phyloP scores from a whole-genome alignment of 2,888 invertebrate genomes.

The Seladonia tumulorum region DNA sequence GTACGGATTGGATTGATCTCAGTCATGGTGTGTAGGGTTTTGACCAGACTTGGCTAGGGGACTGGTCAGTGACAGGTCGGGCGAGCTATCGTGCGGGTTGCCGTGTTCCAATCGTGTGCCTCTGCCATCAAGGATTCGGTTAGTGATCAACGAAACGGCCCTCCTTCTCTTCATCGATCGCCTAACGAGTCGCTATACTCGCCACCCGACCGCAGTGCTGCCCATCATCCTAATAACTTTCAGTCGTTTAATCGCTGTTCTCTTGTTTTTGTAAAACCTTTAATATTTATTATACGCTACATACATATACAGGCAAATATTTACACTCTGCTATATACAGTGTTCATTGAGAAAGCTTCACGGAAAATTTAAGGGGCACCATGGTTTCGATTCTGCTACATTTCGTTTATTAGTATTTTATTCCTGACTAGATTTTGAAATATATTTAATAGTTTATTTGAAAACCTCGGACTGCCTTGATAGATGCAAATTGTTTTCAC shows the following conservation, averaged over 20 bases:
- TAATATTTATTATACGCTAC: too few species aligned
- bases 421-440: too few species aligned
- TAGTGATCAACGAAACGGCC: background rate
- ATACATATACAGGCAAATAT: too few species aligned
- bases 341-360: too few species aligned
- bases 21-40: constrained; percentile 53
- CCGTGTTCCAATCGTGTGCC: constrained; percentile 7
- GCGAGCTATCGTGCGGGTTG: constrained; percentile 38
- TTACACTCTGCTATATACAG: too few species aligned
- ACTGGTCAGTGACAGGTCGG: constrained; percentile 58
- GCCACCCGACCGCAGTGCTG: background rate
- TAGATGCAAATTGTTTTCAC: too few species aligned
- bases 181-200: background rate
- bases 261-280: background rate
- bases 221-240: background rate
- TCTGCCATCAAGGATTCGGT: constrained; percentile 20
- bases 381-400: too few species aligned
- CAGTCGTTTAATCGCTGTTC: background rate
- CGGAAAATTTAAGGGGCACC: too few species aligned
- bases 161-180: background rate
- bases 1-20: constrained; percentile 75
- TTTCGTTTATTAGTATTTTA: too few species aligned
- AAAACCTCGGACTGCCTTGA: too few species aligned
- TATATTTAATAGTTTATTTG: too few species aligned
- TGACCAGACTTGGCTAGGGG: constrained; percentile 42